phyloP scores from a whole-genome alignment of 92 coral and sea anemone species.

The Pocillopora meandrina region DNA sequence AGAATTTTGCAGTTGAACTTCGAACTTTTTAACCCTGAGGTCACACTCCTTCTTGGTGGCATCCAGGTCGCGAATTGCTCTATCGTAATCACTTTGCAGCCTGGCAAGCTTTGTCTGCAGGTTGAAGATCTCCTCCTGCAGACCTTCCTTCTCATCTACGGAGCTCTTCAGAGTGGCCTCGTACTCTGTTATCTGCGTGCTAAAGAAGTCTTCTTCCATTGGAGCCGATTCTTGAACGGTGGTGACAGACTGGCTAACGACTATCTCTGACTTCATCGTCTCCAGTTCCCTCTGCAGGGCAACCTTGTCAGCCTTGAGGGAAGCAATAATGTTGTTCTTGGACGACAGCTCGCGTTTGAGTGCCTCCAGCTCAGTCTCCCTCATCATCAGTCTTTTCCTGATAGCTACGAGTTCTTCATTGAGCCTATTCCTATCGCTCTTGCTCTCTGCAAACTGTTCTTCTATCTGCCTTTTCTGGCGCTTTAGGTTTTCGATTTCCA shows the following conservation, averaged over 20 bases:
- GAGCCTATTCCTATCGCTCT: conserved; percentile 86
- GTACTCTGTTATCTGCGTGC: conserved; percentile 69
- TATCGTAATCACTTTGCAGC: conserved; percentile 92
- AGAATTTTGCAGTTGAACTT: conserved; percentile 86
- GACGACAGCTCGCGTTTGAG: conserved; percentile 84
- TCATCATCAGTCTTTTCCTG: conserved; percentile 75
- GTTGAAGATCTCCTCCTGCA: conserved; percentile 76
- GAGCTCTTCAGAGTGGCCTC: conserved; percentile 89
- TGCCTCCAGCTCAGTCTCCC: conserved; percentile 88
- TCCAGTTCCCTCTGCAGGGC: conserved; percentile 88
- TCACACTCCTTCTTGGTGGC: conserved; percentile 91
- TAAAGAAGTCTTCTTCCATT: conserved; percentile 71
- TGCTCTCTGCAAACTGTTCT: conserved; percentile 80
- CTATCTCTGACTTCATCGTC: conserved; percentile 85
- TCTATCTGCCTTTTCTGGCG: conserved; percentile 82
- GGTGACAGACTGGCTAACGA: conserved; percentile 62
- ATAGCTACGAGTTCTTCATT: conserved; percentile 85
- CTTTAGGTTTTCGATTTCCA: conserved; percentile 86
- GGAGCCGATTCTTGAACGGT: conserved; percentile 76
- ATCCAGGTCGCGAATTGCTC: conserved; percentile 85
- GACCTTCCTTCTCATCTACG: conserved; percentile 81
- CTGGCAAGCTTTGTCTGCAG: conserved; percentile 84
- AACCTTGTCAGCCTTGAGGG: conserved; percentile 85
- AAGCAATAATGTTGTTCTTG: conserved; percentile 76
- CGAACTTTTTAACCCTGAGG: conserved; percentile 87